phyloP scores from a whole-genome alignment of 2,113 vertebrate genomes.

The Psettodes erumei region DNA sequence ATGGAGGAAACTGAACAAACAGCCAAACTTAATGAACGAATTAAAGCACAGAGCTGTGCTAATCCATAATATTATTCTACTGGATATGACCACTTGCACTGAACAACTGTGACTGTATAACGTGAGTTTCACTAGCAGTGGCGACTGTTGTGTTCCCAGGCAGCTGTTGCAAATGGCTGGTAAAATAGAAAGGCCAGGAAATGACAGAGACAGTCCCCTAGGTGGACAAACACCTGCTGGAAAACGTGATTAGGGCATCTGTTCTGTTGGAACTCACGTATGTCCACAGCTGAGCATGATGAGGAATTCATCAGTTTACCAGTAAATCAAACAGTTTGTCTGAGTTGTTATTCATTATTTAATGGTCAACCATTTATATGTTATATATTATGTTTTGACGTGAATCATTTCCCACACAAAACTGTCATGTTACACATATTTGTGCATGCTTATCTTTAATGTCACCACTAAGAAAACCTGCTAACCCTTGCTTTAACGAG shows the following conservation, averaged over 20 bases:
- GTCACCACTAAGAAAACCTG: neutral
- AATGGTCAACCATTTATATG: neutral
- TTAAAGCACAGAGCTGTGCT: neutral
- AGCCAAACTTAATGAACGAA: neutral
- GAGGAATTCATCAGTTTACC: neutral
- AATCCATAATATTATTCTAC: neutral
- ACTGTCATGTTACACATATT: neutral
- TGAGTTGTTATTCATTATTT: neutral
- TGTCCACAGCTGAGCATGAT: constrained; percentile 11
- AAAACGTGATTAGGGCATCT: constrained; percentile 70
- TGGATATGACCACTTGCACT: no score
- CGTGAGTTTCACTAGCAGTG: constrained; percentile 33
- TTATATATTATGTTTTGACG: neutral
- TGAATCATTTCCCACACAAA: neutral
- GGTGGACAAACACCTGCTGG: constrained; percentile 75
- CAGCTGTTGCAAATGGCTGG: constrained; percentile 71
- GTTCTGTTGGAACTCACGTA: constrained; percentile 43
- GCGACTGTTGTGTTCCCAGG: constrained; percentile 51
- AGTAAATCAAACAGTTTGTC: neutral
- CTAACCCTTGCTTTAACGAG: neutral
- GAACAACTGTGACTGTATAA: constrained; percentile 17
- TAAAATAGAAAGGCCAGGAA: constrained; percentile 62
- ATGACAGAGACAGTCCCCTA: constrained; percentile 59
- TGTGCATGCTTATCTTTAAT: neutral
- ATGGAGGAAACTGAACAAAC: neutral